Base-by-base conservation (phyloP, 2,888 invertebrate genomes). In the Cordilura impudica region DNA sequence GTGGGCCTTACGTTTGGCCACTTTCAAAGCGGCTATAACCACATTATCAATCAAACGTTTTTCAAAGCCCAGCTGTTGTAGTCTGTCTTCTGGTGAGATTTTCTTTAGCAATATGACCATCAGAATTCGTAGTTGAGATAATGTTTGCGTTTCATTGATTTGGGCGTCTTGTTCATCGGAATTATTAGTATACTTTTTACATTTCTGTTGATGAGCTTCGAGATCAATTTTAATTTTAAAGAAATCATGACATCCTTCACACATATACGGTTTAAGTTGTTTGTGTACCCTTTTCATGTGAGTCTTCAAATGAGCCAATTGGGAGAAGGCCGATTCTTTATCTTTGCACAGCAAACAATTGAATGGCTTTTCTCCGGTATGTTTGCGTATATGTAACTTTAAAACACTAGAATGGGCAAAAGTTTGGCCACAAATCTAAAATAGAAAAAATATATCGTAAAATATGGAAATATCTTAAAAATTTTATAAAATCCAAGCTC, bases 221-320 rank as follows among this genome's bases (percentile, higher is more conserved):
- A 96, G 90, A 60, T 95, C 93, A 54, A 91, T 93, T 89, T 96
- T 96, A 29, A 94, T 93, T 86, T 94, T 94, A 87, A 95, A 95
- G 87, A 94, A 95, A 54, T 92, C 91, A 29, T 93, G 91, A 88
- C 96, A 96, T 61, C 92, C 92, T 18, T 91, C 90, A 86, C 96
- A 96, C 86, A 94, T 93, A 86, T 96, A 96, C 0, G 95, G 94
- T 82, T 95, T 94, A 78, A 92, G 92, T 82, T 94, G 93, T 29
- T 95, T 94, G 87, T 96, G 96, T 67, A 96, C 95, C 84, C 94
- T 94, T 78, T 93, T 92, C 95, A 97, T 95, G 87, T 97, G 96
- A 78, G 96, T 95, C 89, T 96, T 96, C 89, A 96, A 93, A 86
- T 96, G 96, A 0, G 96, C 95, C 71, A 96, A 89, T 86, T 96